Evolutionary conservation across 2,113 vertebrate genomes (phyloP), one percentile per base, ranked within the genome.

Genomic region (Campylomormyrus tamandua): DNA sequence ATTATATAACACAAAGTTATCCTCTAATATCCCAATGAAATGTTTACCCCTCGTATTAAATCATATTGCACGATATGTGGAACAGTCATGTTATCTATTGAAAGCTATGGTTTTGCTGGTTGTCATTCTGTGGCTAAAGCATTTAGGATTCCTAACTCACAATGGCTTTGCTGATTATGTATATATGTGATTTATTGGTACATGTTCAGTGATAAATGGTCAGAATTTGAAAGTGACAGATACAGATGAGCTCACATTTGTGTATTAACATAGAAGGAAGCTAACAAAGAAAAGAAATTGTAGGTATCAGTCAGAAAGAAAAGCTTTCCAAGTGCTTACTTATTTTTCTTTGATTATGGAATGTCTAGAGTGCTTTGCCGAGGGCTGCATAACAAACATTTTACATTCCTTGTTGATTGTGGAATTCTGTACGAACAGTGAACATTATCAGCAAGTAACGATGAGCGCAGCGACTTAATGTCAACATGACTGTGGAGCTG

Each of bases 261-360:
- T 87, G 70, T 70, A 87, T 46, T 87, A 53, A 27, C 80, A 90
- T 80, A 88, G 52, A 86, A 53, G 24, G 45, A 45, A 53, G 3
- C n/a, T 24, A 52, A 48, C 24, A 42, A 13, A 46, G 48, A 42
- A 21, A 9, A 74, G 56, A 52, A 84, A 86, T 39, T 58, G 24
- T 89, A 86, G 90, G 88, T 85, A 90, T 89, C 74, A 90, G 80
- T 62, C 52, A 52, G 24, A 53, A 88, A 86, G 89, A 90, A 80
- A 87, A 90, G 74, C 87, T 88, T 50, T n/a, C 83, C 77, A 84
- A 52, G 86, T 90, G 88, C 52, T 84, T 87, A 53, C 42, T 89
- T 88, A 88, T 91, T 90, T 87, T 87, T 48, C 87, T 91, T 84
- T 89, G 77, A 91, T 91, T 90, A 89, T 90, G 83, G 66, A 58